Percentiles rank a stretch among this genome's conserved stretches.
Evolutionary conservation across 2,113 vertebrate species (phyloP).

Genomic region (Microcebus griseorufus): DNA sequence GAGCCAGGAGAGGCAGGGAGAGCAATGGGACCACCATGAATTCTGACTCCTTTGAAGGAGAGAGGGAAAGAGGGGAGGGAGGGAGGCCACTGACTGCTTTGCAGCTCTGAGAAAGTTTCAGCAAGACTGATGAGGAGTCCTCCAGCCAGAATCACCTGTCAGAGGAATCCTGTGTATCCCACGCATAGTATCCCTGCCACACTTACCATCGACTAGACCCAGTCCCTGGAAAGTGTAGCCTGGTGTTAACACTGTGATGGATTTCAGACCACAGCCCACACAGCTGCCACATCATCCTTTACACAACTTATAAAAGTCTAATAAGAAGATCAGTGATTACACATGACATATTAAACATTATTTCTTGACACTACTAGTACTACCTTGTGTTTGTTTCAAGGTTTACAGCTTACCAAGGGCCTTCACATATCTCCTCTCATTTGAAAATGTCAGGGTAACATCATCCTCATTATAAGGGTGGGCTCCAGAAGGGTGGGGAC

Average conservation of each 20-base stretch:
- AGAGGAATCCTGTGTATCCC: not conserved
- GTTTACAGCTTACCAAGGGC: not conserved
- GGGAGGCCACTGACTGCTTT: not conserved
- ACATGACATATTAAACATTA: not conserved
- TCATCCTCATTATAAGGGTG: not conserved
- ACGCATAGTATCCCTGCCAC: not conserved
- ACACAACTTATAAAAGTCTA: not conserved
- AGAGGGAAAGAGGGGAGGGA: not conserved
- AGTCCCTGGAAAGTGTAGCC: not conserved
- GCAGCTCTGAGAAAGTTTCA: not conserved
- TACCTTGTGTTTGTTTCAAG: not conserved
- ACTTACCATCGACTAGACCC: fast-evolving
- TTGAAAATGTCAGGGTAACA: not conserved
- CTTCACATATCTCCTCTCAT: not conserved
- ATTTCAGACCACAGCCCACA: not conserved
- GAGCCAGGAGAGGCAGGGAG: not conserved
- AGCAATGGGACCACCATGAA: not conserved
- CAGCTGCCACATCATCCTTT: not conserved
- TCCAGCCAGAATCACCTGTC: not conserved
- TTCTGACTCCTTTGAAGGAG: not conserved
- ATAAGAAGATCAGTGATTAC: not conserved
- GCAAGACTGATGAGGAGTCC: not conserved
- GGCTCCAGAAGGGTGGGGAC: not conserved
- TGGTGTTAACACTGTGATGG: fast-evolving
- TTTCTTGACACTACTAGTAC: not conserved